A percentile compares a stretch with the other conserved stretches of the same genome.
Evolutionary conservation across 2,113 vertebrate genomes (phyloP).

Genomic region (Malurus melanocephalus): DNA sequence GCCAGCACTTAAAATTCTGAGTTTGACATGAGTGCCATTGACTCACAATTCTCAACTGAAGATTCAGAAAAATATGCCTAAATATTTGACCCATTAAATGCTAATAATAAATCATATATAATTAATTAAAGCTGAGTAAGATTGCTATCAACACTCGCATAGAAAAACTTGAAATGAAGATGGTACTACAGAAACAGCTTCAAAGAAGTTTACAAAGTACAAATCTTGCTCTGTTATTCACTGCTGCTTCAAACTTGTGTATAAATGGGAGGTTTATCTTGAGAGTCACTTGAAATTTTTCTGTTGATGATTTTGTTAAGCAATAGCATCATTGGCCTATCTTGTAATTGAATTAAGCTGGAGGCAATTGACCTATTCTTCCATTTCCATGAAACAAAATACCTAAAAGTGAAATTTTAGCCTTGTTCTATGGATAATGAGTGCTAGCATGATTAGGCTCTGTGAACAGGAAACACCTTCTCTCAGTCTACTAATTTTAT

Average conservation of each 20-base stretch:
- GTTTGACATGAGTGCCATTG: slow-evolving; percentile 17
- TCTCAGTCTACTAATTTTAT: neutral
- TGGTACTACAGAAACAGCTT: neutral
- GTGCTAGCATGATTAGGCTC: neutral
- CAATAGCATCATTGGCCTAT: neutral
- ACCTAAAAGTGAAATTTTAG: neutral
- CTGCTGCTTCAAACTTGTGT: neutral
- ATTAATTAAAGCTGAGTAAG: neutral
- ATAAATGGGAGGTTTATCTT: neutral
- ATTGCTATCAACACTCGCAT: neutral
- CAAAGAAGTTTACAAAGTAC: neutral
- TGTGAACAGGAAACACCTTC: neutral
- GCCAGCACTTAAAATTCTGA: slow-evolving; percentile 17
- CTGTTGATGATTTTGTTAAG: neutral
- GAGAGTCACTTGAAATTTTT: neutral
- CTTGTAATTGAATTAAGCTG: neutral
- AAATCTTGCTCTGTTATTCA: neutral
- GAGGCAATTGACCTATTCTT: neutral
- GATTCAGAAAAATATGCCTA: slow-evolving; percentile 18
- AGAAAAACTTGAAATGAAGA: slow-evolving; percentile 7
- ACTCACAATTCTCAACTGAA: slow-evolving; percentile 18
- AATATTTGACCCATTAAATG: slow-evolving; percentile 45
- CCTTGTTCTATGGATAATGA: neutral
- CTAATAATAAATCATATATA: neutral
- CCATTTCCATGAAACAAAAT: neutral